Percentiles rank a stretch among this genome's conserved stretches.
Conservation (phyloP, 2,113 vertebrate genomes). For the Nicator chloris region DNA sequence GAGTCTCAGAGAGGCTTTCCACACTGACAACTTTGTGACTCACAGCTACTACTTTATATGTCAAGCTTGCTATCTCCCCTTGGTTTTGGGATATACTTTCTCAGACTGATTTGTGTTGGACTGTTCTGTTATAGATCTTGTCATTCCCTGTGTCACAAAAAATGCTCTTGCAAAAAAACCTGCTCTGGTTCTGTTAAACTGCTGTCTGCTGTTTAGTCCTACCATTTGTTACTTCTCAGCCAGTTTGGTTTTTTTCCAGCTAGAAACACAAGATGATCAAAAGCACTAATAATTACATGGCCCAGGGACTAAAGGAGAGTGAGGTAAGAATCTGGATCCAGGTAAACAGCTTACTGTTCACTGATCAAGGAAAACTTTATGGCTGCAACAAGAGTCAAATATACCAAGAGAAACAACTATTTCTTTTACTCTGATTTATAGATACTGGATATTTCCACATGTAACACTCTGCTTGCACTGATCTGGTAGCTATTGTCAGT, state of each 20-base stretch:
- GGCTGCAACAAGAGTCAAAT: neutral
- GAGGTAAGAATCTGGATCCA: neutral
- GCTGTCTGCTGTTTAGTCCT: neutral
- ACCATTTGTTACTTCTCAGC: neutral
- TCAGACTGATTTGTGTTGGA: neutral
- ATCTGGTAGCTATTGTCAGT: neutral
- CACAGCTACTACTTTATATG: neutral
- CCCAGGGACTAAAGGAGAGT: neutral
- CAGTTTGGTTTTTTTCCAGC: neutral
- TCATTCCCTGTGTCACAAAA: neutral
- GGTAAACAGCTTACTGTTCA: neutral
- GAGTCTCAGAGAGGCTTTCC: neutral
- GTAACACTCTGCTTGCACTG: neutral
- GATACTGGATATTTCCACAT: neutral
- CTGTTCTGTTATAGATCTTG: neutral
- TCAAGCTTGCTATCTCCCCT: neutral
- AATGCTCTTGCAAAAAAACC: neutral
- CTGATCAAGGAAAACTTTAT: neutral
- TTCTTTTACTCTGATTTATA: neutral
- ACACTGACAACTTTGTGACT: neutral
- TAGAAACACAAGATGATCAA: neutral
- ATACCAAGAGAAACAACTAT: neutral
- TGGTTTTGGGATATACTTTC: neutral
- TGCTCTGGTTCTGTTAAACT: neutral
- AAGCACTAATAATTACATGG: neutral